Base-by-base conservation (phyloP, 2,797 vertebrate genomes). In the Labeo calbasu region DNA sequence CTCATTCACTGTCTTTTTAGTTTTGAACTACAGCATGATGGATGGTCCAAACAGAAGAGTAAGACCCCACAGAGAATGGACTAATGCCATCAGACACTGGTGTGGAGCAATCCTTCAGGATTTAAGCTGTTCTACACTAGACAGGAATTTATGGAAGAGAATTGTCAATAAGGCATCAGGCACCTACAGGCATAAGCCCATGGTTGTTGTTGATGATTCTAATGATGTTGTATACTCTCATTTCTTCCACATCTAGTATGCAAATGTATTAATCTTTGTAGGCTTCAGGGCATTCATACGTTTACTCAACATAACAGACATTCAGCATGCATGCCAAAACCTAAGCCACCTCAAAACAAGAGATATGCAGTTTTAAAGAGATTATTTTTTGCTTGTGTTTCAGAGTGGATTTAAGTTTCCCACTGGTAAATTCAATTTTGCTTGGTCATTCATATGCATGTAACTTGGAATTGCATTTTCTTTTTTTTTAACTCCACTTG, bases 181-280 rank as follows among this genome's bases (percentile, higher is more conserved):
- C 15, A 57, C 75, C 75, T 77, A 23, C 9, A 15, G 75, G 75
- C 55, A 11, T 23, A n/a, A 59, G 40, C 36, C 55, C 14, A 28
- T 77, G 75, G 75, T 40, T 57, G 32, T 46, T 61, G 55, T 77
- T 61, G 36, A 77, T 77, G 55, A 77, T 46, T 19, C 46, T 61
- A n/a, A 61, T 77, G 55, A 77, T 77, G 75, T 61, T 28, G 36
- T 61, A 63, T 40, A 46, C 55, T 77, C 75, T 57, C 36, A 61
- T 77, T 77, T 63, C 40, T 63, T 78, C 43, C n/a, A 63, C 57
- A 59, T 77, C 57, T 77, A 63, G 32, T 59, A 72, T 86, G 79
- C 68, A 63, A 72, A 86, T 82, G 32, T 86, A 82, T 82, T 82
- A 68, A 55, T 71, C 48, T 70, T 68, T 78, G 3, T 9, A 61